phyloP scores from a whole-genome alignment of 2,113 vertebrate genomes.

The Madoqua kirkii region DNA sequence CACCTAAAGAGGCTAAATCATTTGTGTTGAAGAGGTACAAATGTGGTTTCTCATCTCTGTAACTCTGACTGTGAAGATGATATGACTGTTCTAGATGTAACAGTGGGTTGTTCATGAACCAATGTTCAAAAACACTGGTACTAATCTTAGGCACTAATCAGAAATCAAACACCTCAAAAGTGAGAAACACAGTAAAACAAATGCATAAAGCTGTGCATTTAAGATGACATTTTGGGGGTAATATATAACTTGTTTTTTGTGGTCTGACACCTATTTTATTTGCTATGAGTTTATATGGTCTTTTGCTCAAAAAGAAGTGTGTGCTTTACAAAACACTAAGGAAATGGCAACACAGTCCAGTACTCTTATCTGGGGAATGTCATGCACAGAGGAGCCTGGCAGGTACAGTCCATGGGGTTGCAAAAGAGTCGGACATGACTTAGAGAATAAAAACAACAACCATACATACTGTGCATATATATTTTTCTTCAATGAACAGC shows the following conservation, averaged over 20 bases:
- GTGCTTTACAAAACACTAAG: not conserved
- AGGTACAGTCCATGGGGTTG: not conserved
- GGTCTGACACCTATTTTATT: not conserved
- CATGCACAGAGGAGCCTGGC: not conserved
- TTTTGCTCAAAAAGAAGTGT: not conserved
- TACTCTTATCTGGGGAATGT: not conserved
- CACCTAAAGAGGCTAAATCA: not conserved
- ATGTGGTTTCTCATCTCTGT: not conserved
- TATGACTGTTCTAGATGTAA: not conserved
- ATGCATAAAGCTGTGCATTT: not conserved
- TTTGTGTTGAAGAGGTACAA: not conserved
- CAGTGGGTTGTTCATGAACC: not conserved
- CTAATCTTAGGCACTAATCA: not conserved
- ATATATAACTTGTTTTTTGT: slow-evolving; percentile 1
- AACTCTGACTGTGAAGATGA: not conserved
- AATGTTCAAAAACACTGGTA: not conserved
- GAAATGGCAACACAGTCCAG: not conserved
- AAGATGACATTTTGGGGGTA: not conserved
- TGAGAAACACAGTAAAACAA: not conserved
- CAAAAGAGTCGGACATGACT: not conserved
- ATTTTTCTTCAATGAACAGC: not conserved
- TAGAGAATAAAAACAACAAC: not conserved
- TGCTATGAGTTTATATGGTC: not conserved
- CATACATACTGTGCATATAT: not conserved
- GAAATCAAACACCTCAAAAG: not conserved